A percentile compares a stretch with the other conserved stretches of the same genome.
phyloP scores from a whole-genome alignment of 2,113 vertebrate species.

The Dolichallabes microphthalmus region DNA sequence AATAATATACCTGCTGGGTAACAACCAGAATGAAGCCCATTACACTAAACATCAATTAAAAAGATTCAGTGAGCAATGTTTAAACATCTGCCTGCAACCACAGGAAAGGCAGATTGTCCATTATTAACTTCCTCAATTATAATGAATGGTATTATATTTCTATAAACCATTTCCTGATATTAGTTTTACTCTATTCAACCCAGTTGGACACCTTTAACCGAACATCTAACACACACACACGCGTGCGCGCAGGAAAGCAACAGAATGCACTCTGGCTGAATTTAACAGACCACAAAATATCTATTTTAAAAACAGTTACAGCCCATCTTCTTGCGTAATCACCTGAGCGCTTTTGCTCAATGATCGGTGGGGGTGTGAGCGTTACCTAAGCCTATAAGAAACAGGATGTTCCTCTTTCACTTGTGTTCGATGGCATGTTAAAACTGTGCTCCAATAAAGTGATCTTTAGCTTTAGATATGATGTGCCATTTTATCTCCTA shows the following conservation, averaged over 20 bases:
- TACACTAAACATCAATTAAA: not conserved
- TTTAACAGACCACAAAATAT: conserved; percentile 35
- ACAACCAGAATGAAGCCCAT: not conserved
- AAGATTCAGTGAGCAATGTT: not conserved
- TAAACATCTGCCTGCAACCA: not conserved
- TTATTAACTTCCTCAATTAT: not conserved
- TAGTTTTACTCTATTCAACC: not conserved
- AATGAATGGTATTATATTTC: not conserved
- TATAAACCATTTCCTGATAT: too few species aligned
- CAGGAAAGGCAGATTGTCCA: not conserved
- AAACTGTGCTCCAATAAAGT: not conserved
- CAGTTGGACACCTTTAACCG: not conserved
- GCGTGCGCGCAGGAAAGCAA: conserved; percentile 8
- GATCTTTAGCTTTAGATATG: not conserved
- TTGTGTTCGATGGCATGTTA: not conserved
- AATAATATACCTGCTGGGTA: not conserved
- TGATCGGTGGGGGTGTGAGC: not conserved
- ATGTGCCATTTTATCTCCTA: not conserved
- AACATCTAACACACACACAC: not conserved
- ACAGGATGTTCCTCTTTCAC: not conserved
- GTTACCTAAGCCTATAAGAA: not conserved
- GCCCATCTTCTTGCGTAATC: not conserved
- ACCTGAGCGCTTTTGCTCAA: not conserved
- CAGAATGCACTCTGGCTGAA: conserved; percentile 27
- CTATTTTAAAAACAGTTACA: conserved; percentile 11